Conservation (phyloP, 2,113 vertebrate species). For the Leptodactylus fuscus region DNA sequence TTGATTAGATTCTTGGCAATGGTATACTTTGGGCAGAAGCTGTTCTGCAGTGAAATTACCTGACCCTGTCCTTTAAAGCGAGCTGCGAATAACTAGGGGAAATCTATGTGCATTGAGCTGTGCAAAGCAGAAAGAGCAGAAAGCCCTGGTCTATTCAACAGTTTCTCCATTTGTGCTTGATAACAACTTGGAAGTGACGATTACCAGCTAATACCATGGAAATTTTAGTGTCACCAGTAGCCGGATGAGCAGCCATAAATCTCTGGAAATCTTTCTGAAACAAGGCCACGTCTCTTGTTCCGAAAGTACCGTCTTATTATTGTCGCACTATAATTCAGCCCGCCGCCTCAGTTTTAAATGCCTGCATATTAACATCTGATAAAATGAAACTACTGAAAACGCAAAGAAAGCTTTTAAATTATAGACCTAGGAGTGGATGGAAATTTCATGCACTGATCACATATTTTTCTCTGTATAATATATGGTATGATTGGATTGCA, state of each 20-base stretch:
- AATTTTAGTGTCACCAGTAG: conserved; percentile 51
- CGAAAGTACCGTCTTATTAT: conserved; percentile 15
- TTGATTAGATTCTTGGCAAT: conserved; percentile 28
- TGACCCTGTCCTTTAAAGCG: conserved; percentile 34
- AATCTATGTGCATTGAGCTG: conserved; percentile 39
- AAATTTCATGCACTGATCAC: conserved; percentile 22
- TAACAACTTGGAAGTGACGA: conserved; percentile 45
- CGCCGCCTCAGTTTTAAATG: conserved; percentile 29
- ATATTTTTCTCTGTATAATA: background rate
- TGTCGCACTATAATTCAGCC: conserved; percentile 41
- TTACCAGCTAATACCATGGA: conserved; percentile 48
- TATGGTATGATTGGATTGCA: conserved; percentile 27
- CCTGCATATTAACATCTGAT: conserved; percentile 49
- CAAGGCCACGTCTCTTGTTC: conserved; percentile 5
- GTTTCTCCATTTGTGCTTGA: conserved; percentile 40
- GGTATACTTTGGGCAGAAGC: conserved; percentile 27
- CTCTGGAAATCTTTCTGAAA: conserved; percentile 33
- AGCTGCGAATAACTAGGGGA: conserved; percentile 14
- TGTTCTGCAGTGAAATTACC: conserved; percentile 38
- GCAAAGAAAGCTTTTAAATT: conserved; percentile 16
- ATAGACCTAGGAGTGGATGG: background rate
- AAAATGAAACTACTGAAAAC: conserved; percentile 35
- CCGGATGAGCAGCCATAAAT: conserved; percentile 31
- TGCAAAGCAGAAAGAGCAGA: conserved; percentile 27
- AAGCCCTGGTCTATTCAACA: conserved; percentile 27